Evolutionary conservation across 2,113 vertebrate genomes (phyloP), one percentile per base, ranked within the genome.

Genomic region (Gasterosteus nipponicus): DNA sequence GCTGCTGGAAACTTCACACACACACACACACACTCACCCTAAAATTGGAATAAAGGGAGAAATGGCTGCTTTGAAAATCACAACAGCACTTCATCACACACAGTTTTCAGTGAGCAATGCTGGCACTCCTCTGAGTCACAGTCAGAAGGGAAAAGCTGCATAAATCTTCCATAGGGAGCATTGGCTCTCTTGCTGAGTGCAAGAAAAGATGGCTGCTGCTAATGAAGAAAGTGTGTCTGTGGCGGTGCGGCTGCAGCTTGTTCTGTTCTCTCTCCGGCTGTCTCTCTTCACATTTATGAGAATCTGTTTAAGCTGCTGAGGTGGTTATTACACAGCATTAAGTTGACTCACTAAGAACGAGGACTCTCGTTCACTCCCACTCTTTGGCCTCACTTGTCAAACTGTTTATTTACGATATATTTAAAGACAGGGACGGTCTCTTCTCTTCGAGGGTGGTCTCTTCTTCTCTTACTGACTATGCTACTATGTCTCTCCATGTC

Each of bases 221-320:
- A 69, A 82, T 78, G 75, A 79, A 65, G 38, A 63, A 80, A 78
- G 73, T 71, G 70, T 70, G 33, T 54, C 18, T 69, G 63, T 53
- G 81, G 65, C 42, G 26, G 49, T 72, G 82, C 53, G 42, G 39
- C 60, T 57, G 39, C 58, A 59, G 65, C 73, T 67, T 78, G 56
- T 64, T 84, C 83, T 74, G 29, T 85, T 70, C 80, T 76, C 70
- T 54, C 44, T 47, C 64, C 46, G 38, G 42, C 57, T 72, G 69
- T 77, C 78, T 82, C 76, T 80, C 86, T 79, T 75, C 60, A 78
- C 75, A 87, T 90, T 86, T 58, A 91, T 88, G 78, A 86, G 78
- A 79, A 81, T 84, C 78, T 69, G 72, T 81, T 86, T 77, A 49
- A 68, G 78, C 72, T 22, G 7, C 58, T 26, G 22, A 83, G 42